Conservation (phyloP, 1,140 invertebrate species). For the Melitaea cinxia region DNA sequence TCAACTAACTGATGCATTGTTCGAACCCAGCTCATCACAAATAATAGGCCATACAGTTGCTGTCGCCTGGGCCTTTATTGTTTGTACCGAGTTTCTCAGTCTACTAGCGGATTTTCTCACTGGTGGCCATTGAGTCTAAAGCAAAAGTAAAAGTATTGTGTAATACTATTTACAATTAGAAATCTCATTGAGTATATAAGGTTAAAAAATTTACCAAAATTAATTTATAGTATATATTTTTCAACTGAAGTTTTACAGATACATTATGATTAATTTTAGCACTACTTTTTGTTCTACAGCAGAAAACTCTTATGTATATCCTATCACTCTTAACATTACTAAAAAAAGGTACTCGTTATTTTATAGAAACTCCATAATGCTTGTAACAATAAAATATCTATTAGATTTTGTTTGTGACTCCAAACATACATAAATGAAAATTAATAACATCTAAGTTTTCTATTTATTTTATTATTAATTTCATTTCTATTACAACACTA, state of each 20-base stretch:
- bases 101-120: too few species aligned
- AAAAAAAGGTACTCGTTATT: conserved; percentile 36
- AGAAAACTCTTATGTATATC: conserved; percentile 51
- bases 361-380: not conserved
- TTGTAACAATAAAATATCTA: not conserved
- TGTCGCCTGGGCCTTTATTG: too few species aligned
- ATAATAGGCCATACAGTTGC: too few species aligned
- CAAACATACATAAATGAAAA: conserved; percentile 29
- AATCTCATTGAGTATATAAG: too few species aligned
- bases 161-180: too few species aligned
- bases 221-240: conserved; percentile 58
- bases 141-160: too few species aligned
- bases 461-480: conserved; percentile 29
- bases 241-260: conserved; percentile 68
- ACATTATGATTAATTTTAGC: conserved; percentile 67
- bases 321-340: conserved; percentile 51
- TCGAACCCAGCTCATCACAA: too few species aligned
- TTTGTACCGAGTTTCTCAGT: too few species aligned
- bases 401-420: conserved; percentile 23
- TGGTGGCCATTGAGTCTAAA: too few species aligned
- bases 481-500: conserved; percentile 20
- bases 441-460: conserved; percentile 30
- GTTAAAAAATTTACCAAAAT: conserved; percentile 32
- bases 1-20: too few species aligned
- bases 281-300: conserved; percentile 66